Evolutionary conservation across 2,113 vertebrate genomes (phyloP), one percentile per base, ranked within the genome.

Genomic region (Limnothrissa miodon): DNA sequence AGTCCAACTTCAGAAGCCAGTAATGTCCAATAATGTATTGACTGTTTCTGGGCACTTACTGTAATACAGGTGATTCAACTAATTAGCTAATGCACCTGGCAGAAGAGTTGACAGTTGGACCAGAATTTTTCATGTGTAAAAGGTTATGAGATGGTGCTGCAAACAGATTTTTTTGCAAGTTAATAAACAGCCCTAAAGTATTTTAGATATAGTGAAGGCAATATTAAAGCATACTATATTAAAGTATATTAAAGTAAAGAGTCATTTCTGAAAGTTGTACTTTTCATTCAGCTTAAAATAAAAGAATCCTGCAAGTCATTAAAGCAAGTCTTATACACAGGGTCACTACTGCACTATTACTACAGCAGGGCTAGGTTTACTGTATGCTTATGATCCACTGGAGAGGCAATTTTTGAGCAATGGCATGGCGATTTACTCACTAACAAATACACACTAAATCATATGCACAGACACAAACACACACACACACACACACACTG

Each of bases 401-500:
- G 36, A 10, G 4, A 13, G 29, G 56, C 25, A 25, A 4, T 2
- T 62, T 62, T 29, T 33, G 25, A 70, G 29, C 25, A 29, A 70
- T 53, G 51, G 51, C 51, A 23, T 53, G 19, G 21, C 51, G 29
- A 70, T 33, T 2, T 15, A 70, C 62, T 23, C 53, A 56, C 53
- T 23, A 17, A 56, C 48, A 56, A 13, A 56, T 21, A 56, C 53
- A 17, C 53, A 17, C 11, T 1, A n/a, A n/a, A n/a, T n/a, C 53
- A 70, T 29, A 70, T 29, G 36, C 62, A 66, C 29, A 70, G 29
- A 70, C 59, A 36, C 29, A 70, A 29, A 70, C 62, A 70, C 62
- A 70, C 62, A 36, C 62, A 70, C 62, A 66, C 62, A 36, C 62
- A 70, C 59, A 70, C 62, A 70, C 62, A 70, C 53, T 66, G 45